A percentile compares a stretch with the other conserved stretches of the same genome.
These are phyloP conservation scores for Triops longicaudatus DNA, from an alignment of 1,140 invertebrate species.

Conservation along the genomic window DNA sequence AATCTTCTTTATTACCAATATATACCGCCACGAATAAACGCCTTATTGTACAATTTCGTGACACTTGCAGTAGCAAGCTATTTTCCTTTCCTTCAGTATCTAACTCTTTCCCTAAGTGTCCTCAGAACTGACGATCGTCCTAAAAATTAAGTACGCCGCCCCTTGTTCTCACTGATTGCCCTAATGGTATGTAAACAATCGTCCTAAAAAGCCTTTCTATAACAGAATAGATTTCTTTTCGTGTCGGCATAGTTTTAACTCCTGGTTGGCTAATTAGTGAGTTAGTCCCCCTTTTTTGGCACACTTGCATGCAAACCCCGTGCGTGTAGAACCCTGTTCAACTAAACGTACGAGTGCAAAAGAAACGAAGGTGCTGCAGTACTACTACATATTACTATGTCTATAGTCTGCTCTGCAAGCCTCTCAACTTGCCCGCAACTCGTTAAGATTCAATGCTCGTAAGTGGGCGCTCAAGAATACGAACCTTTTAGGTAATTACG, in stretches of 20 bases:
- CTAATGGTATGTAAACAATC: background rate
- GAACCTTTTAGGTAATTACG: constrained; percentile 8
- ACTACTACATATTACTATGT: too few relatives aligned
- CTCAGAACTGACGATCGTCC: too few relatives aligned
- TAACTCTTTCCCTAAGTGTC: too few relatives aligned
- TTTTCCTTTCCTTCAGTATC: too few relatives aligned
- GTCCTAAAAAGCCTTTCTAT: background rate
- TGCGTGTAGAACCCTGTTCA: background rate
- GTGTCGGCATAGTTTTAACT: background rate
- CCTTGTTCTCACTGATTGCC: background rate
- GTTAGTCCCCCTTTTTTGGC: background rate
- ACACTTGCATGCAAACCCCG: background rate
- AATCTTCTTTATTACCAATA: background rate
- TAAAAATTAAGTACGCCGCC: too few relatives aligned
- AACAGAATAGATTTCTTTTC: background rate
- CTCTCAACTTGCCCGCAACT: background rate
- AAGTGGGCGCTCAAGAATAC: constrained; percentile 11
- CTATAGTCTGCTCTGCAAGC: background rate
- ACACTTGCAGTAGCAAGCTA: too few relatives aligned
- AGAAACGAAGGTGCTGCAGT: too few relatives aligned
- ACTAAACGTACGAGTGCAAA: background rate
- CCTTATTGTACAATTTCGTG: too few relatives aligned
- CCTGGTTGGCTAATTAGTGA: background rate
- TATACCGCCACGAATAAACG: background rate
- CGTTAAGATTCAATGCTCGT: constrained; percentile 3